Percentiles rank a stretch among this genome's conserved stretches.
phyloP scores from a whole-genome alignment of 2,113 vertebrate species.

The Mellivora capensis region DNA sequence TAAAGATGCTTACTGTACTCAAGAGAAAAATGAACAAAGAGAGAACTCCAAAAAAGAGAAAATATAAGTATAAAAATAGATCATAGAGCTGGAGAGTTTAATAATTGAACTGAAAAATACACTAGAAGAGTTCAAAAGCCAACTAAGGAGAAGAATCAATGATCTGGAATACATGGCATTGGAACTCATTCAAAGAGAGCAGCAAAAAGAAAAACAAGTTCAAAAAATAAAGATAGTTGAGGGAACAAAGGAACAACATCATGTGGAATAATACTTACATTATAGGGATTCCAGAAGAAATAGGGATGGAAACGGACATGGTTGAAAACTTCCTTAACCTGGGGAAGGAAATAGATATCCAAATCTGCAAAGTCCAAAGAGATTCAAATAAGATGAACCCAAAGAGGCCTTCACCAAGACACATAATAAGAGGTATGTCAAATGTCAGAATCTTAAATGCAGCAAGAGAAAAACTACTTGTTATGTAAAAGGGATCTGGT shows the following conservation, averaged over 20 bases:
- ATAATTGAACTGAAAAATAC: background rate
- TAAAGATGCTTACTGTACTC: background rate
- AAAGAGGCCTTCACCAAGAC: background rate
- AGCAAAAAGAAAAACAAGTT: background rate
- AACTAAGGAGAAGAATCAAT: background rate
- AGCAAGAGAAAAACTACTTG: background rate
- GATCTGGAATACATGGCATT: background rate
- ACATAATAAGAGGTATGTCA: background rate
- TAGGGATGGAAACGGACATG: background rate
- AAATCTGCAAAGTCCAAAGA: background rate
- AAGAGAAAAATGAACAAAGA: background rate
- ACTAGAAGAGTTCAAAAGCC: background rate
- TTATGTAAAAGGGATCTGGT: background rate
- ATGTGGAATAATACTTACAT: background rate
- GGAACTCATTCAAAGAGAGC: background rate
- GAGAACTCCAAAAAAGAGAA: background rate
- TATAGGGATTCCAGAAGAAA: background rate
- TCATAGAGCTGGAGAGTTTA: background rate
- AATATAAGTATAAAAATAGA: background rate
- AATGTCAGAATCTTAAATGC: background rate
- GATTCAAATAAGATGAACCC: background rate
- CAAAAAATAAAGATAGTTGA: background rate
- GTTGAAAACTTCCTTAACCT: background rate
- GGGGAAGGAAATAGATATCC: background rate
- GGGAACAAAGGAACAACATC: background rate